phyloP scores from a whole-genome alignment of 1,140 invertebrate genomes.

The Bombus cullumanus region DNA sequence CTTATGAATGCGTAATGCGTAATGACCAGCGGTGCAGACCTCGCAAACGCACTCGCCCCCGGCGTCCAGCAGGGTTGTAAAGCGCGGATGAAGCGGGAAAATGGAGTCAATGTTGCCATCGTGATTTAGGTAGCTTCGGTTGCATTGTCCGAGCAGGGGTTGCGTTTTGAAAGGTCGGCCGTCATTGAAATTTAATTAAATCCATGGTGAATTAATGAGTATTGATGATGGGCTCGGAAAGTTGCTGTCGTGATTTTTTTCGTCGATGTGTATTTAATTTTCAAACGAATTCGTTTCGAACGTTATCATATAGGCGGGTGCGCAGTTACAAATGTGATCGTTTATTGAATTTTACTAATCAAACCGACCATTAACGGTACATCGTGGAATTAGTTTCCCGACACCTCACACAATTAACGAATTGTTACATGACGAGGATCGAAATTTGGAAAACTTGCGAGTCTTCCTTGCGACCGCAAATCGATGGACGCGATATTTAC shows the following conservation, averaged over 20 bases:
- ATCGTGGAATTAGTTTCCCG: not conserved
- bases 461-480: not conserved
- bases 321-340: not conserved
- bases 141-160: not conserved
- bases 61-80: not conserved
- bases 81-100: conserved; percentile 18
- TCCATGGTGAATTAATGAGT: not conserved
- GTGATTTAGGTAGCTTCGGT: not conserved
- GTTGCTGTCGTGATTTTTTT: not conserved
- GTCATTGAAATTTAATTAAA: not conserved
- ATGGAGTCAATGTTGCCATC: not conserved
- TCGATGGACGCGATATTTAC: not conserved
- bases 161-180: not conserved
- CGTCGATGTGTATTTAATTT: not conserved
- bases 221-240: not conserved
- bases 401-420: no score
- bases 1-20: conserved; percentile 74
- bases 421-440: no score
- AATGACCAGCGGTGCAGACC: conserved; percentile 64
- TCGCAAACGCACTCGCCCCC: conserved; percentile 9
- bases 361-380: not conserved
- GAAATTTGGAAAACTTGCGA: not conserved
- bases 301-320: no score
- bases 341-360: not conserved
- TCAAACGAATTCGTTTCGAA: not conserved